A percentile compares a stretch with the other conserved stretches of the same genome.
Conservation (phyloP, 2,888 invertebrate genomes). For the Phyllotreta cruciferae region DNA sequence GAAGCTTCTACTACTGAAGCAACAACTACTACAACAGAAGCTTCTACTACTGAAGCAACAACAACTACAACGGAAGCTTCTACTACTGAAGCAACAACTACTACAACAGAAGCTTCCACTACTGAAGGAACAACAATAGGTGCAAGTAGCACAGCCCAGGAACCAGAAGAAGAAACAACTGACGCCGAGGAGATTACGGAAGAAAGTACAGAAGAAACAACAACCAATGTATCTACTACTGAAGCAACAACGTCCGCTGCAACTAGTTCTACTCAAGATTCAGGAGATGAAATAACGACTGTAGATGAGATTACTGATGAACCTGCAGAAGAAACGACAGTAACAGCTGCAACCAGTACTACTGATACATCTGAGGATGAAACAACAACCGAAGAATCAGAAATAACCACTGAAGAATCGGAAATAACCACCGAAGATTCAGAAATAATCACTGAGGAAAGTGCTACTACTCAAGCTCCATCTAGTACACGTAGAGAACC, state of each 20-base stretch:
- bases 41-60: slow-evolving; percentile 9
- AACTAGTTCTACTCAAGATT: not conserved
- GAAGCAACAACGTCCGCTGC: slow-evolving; percentile 4
- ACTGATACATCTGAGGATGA: not conserved
- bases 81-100: slow-evolving; percentile 5
- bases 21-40: not conserved
- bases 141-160: not conserved
- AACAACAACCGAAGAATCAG: not conserved
- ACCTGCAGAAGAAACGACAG: not conserved
- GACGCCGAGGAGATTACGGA: no score
- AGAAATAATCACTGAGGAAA: no score
- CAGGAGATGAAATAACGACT: no score
- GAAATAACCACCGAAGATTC: not conserved
- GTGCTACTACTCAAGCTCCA: no score
- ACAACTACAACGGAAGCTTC: slow-evolving; percentile 2
- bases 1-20: no score
- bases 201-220: not conserved
- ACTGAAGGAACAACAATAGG: slow-evolving; percentile 2
- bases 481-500: not conserved
- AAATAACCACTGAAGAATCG: not conserved
- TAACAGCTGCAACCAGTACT: no score
- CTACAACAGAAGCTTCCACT: not conserved
- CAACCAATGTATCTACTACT: slow-evolving; percentile 1
- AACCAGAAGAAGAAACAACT: not conserved
- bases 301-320: no score